Base-by-base conservation (phyloP, 2,797 vertebrate genomes). In the Adelosebastes latens region DNA sequence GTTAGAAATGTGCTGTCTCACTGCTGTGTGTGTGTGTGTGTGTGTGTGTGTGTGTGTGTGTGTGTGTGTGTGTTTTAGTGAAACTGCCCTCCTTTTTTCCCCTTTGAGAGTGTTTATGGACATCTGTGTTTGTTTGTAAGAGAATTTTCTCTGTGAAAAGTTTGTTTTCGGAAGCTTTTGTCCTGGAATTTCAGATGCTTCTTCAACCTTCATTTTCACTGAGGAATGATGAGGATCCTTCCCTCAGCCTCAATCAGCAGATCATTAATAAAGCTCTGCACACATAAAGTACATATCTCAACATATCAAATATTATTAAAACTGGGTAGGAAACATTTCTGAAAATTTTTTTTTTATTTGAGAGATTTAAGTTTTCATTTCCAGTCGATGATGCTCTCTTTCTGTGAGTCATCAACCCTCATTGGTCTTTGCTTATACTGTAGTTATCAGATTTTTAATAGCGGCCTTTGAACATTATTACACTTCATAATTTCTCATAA, bases 1-100 rank as follows among this genome's bases (percentile, higher is more conserved):
- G 59, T 85, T 85, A 72, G 63, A 83, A 90, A 87, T 88, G 85
- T 92, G 81, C 89, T 63, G 76, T 77, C 80, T 85, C 79, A 84
- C 75, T 18, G 24, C 59, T 76, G 8, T 82, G 8, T 75, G 72
- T 55, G 56, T 27, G 76, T 58, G 53, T 49, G 76, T 46, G 53
- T 49, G 76, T 58, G 53, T 49, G 76, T 59, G 55, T 49, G 77
- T 59, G 55, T 49, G 77, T 59, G 55, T 49, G 77, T 58, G 55
- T 49, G 77, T 59, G 49, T 75, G 6, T 81, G 6, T 75, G 77
- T 60, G 55, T 52, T 39, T 75, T 59, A 42, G 25, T 65, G 34
- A 49, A 72, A 31, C 58, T 75, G 77, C 42, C 16, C 64, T 60
- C 24, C 5, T 34, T 63, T 71, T 42, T 52, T 66, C 8, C 8